Evolutionary conservation across 2,113 vertebrate species (phyloP), one percentile per base, ranked within the genome.

Genomic region (Pungitius pungitius): DNA sequence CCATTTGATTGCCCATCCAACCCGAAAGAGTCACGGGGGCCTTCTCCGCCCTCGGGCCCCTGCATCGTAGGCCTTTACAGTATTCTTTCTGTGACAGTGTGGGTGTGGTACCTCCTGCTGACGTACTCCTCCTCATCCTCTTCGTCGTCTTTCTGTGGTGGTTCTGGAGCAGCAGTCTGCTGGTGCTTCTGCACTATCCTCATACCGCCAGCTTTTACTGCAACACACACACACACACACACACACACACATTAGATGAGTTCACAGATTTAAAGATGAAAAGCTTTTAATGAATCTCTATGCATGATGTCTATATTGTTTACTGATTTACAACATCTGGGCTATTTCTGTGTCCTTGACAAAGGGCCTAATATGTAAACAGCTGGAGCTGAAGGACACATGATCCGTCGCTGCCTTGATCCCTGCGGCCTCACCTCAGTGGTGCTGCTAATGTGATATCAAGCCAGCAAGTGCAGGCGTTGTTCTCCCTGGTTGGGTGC

Each of bases 151-250:
- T 96, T 96, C 80, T 86, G 96, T 9, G 94, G 95, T 8, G 95
- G 95, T 70, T 94, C 95, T 39, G 96, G 95, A 72, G 80, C 91
- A 39, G 92, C 37, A 49, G 87, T 2, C 64, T 2, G 45, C 80
- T 96, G 96, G 81, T 99, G 97, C 84, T 99, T 99, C 93, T 98
- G 97, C 78, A 99, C 98, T 84, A 99, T 99, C 73, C 98, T 94
- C 97, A 98, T 99, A 1, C 97, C 97, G 15, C 97, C 98, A 55
- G 96, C 97, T 89, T 97, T 99, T 51, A 99, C 98, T 99, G 85
- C 14, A 93, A 94, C 0, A 24, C 59, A 73, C 4, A 67, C 14
- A 76, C n/a, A n/a, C n/a, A n/a, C n/a, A n/a, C n/a, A n/a, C 22
- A 67, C 35, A 73, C 4, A 37, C 11, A 49, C 14, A 58, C 17